phyloP scores from a whole-genome alignment of 2,888 invertebrate species.

The Oeneis ivallda region DNA sequence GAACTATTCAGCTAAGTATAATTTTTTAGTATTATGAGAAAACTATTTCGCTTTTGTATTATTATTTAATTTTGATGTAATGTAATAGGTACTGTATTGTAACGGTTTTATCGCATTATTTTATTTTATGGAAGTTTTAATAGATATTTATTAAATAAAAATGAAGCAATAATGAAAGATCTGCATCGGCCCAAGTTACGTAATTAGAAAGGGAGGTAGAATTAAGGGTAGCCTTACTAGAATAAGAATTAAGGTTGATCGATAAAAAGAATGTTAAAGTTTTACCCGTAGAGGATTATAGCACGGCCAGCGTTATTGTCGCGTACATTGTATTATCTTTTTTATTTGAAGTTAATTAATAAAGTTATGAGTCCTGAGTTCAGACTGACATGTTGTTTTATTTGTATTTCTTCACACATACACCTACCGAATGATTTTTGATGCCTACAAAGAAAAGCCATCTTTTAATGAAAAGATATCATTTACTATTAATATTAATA shows the following conservation, averaged over 20 bases:
- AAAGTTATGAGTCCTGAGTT: conserved; percentile 63
- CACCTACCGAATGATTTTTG: no score
- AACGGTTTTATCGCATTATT: neutral
- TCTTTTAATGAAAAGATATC: neutral
- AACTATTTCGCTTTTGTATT: conserved; percentile 16
- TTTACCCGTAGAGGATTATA: conserved; percentile 69
- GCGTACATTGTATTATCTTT: conserved; percentile 73
- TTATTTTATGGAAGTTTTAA: conserved; percentile 12
- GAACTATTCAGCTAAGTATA: conserved; percentile 7
- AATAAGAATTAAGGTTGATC: conserved; percentile 66
- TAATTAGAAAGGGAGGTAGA: conserved; percentile 62
- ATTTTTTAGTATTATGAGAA: conserved; percentile 3
- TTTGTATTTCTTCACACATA: conserved; percentile 22
- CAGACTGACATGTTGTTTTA: conserved; percentile 43
- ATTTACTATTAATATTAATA: no score
- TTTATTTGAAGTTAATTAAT: conserved; percentile 73
- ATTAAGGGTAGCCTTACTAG: conserved; percentile 81
- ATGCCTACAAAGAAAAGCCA: neutral
- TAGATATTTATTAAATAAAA: conserved; percentile 16
- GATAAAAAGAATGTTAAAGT: conserved; percentile 64
- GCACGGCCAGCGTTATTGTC: conserved; percentile 75
- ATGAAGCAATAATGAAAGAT: conserved; percentile 57
- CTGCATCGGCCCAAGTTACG: conserved; percentile 55
- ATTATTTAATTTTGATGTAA: conserved; percentile 13
- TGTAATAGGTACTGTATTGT: conserved; percentile 5